Evolutionary conservation across 2,113 vertebrate species (phyloP), one percentile per base, ranked within the genome.

Genomic region (Bujurquina vittata): DNA sequence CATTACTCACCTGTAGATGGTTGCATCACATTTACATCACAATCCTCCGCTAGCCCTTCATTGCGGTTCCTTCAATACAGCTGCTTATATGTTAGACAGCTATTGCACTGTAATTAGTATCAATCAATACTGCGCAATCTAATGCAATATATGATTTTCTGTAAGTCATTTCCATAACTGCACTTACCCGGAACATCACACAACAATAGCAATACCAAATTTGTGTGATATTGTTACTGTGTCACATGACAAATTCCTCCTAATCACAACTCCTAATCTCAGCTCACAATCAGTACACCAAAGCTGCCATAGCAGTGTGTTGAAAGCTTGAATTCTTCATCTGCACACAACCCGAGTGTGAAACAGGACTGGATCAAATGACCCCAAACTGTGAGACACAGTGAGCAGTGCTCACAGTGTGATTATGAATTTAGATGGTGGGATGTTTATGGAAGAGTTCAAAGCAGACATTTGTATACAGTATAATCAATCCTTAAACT

Each of bases 311-410:
- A 55, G 8, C 17, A 59, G 26, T 23, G 2, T 7, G 31, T n/a
- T 54, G 11, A 80, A 55, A 69, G 23, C 75, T 35, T 72, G 76
- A 83, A 83, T 62, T 37, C 15, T 79, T 60, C 18, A 82, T 75
- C 23, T 17, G 35, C 20, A 46, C 14, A 46, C 22, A 67, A 46
- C 4, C 10, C 10, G 22, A 67, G 62, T 81, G 49, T 55, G 65
- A 74, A 59, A 22, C 26, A 26, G 26, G 26, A 2, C 3, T 26
- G 26, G 26, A 26, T 26, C 26, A 26, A 26, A 26, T 3, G 26
- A 26, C 26, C n/a, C n/a, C n/a, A n/a, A n/a, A n/a, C n/a, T n/a
- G n/a, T 29, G 29, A 29, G 31, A 31, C 5, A 4, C 31, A 31
- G 31, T 23, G 31, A 57, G n/a, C n/a, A 60, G 29, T 54, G 7